Conservation (phyloP, 2,797 vertebrate genomes). For the Cichlasoma orientale region DNA sequence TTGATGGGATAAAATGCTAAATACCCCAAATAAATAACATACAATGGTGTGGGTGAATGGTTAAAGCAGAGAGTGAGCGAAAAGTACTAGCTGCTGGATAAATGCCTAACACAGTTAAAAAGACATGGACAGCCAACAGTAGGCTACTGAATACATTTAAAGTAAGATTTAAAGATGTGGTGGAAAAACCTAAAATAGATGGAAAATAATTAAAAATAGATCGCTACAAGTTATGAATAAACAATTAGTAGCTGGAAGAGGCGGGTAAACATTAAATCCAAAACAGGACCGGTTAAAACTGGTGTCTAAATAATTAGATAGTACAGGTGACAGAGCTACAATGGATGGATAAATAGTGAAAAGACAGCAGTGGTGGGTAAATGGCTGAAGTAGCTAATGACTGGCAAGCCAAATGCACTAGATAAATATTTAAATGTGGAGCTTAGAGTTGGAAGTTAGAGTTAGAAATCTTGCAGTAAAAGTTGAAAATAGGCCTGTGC, state of each 20-base stretch:
- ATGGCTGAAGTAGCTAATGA: accelerated
- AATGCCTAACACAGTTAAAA: not conserved
- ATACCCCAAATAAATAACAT: no score
- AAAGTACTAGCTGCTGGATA: not conserved
- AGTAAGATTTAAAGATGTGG: not conserved
- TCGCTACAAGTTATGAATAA: not conserved
- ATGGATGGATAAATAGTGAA: no score
- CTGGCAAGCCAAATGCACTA: not conserved
- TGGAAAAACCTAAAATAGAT: not conserved
- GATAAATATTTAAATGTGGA: not conserved
- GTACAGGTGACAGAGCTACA: not conserved
- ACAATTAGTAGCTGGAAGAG: not conserved
- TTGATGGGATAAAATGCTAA: no score
- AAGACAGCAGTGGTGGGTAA: accelerated
- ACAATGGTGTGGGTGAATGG: no score
- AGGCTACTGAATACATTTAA: not conserved
- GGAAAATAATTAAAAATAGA: not conserved
- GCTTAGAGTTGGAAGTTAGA: not conserved
- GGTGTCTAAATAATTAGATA: not conserved
- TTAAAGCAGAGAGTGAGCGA: no score
- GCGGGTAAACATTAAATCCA: not conserved
- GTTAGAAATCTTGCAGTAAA: not conserved
- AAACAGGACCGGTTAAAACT: not conserved
- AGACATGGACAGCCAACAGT: accelerated
- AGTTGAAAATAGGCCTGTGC: not conserved